Evolutionary conservation across 2,797 vertebrate species (phyloP), one percentile per base, ranked within the genome.

Genomic region (Onychomys torridus): DNA sequence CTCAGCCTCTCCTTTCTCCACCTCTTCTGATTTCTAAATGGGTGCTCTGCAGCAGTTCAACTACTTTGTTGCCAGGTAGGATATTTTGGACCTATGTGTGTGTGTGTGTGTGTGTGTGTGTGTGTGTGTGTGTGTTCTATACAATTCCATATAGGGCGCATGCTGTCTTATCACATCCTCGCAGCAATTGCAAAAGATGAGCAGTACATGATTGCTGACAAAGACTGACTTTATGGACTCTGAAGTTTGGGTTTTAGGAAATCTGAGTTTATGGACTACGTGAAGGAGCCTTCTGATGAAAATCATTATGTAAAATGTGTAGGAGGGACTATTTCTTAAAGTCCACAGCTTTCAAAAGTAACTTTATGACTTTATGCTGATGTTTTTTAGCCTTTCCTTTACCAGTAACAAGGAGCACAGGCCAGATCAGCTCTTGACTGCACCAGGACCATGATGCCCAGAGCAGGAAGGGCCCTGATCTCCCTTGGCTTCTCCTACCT

Each of bases 171-270:
- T 84, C 79, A 87, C 76, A 92, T 79, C 75, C 78, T 84, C 49
- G 90, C 12, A 81, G 69, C 40, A 79, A n/a, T 93, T 95, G 65
- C 96, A 34, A 89, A 81, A 97, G 65, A 49, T 49, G 82, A 86
- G 82, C 75, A 59, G 43, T 52, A 25, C 11, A 17, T 3, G 57
- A 55, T 11, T 67, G 21, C n/a, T 17, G 43, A 93, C 5, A 81
- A 32, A 88, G 79, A 59, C 43, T n/a, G 65, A 90, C 23, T 82
- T 52, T 57, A n/a, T 4, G 29, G 52, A 88, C 90, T 57, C 83
- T 78, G 57, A 78, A 13, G 71, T 63, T 46, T 34, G 76, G 52
- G n/a, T 75, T 71, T 87, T 61, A 27, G 67, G 57, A 92, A 89
- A 86, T 90, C 86, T n/a, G 90, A 87, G 37, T 93, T 93, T 93